A percentile compares a stretch with the other conserved stretches of the same genome.
Evolutionary conservation across 2,113 vertebrate genomes (phyloP).

Genomic region (Cyprinus carpio): DNA sequence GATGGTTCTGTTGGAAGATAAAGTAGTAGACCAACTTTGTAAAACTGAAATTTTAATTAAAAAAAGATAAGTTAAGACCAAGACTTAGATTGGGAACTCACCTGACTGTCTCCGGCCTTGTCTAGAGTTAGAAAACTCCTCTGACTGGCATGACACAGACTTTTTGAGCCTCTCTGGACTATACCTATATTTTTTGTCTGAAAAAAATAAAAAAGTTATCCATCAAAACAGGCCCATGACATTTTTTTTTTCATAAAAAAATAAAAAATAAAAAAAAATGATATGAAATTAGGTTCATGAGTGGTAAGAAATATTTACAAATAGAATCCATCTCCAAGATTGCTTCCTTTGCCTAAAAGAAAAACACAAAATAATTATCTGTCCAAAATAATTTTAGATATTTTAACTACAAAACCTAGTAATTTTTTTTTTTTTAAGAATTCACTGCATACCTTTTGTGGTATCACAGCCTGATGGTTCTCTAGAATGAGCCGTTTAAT

Average conservation of each 20-base stretch:
- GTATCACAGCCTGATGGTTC: conserved; percentile 89
- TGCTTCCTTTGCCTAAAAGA: conserved; percentile 87
- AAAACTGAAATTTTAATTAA: background rate
- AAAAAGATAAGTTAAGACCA: background rate
- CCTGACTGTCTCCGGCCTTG: conserved; percentile 80
- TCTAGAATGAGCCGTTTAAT: conserved; percentile 93
- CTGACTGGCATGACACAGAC: conserved; percentile 72
- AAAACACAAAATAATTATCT: conserved; percentile 30
- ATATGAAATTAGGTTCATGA: background rate
- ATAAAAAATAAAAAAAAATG: background rate
- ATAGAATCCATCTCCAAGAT: conserved; percentile 90
- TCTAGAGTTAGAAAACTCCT: conserved; percentile 62
- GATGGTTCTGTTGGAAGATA: conserved; percentile 71
- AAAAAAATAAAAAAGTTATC: background rate
- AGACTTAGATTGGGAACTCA: conserved; percentile 57
- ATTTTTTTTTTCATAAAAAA: background rate
- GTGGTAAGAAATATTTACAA: conserved; percentile 76
- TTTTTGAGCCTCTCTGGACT: conserved; percentile 86
- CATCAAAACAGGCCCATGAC: background rate
- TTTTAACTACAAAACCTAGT: background rate
- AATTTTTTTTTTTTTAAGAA: background rate
- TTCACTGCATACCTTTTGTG: conserved; percentile 82
- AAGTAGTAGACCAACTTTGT: background rate
- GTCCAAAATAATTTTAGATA: background rate
- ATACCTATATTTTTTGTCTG: conserved; percentile 77